These are phyloP conservation scores for Carassius gibelio DNA, from an alignment of 2,113 vertebrate species.

Conservation along the genomic window DNA sequence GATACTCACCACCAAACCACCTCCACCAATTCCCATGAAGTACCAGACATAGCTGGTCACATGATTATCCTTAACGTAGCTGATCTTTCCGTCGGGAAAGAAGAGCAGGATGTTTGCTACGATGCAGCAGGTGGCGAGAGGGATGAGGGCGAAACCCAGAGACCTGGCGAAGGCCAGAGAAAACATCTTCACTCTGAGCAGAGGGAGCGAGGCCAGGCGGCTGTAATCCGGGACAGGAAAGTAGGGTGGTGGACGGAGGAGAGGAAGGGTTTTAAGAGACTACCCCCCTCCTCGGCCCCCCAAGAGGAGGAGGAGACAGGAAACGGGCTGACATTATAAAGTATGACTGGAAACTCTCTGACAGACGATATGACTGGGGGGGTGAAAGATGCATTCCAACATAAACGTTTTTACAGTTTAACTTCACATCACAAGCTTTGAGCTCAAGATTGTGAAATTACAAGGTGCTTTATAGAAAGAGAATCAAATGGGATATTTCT, in stretches of 20 bases:
- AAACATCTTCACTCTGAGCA: slow-evolving; percentile 75
- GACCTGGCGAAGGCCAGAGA: slow-evolving; percentile 78
- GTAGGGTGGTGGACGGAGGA: slow-evolving; percentile 39
- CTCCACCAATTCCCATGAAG: slow-evolving; percentile 87
- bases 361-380: no score
- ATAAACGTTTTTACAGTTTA: no score
- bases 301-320: slow-evolving; percentile 42
- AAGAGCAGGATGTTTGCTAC: slow-evolving; percentile 85
- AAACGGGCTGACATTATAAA: slow-evolving; percentile 12
- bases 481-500: no score
- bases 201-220: slow-evolving; percentile 9
- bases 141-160: slow-evolving; percentile 79
- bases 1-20: slow-evolving; percentile 87
- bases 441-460: no score
- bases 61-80: slow-evolving; percentile 70
- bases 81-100: slow-evolving; percentile 84
- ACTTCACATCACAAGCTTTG: no score
- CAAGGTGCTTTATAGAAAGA: no score
- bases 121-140: slow-evolving; percentile 82
- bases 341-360: slow-evolving; percentile 33
- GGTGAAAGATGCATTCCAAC: no score
- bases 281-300: slow-evolving; percentile 30
- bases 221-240: slow-evolving; percentile 56
- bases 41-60: slow-evolving; percentile 82
- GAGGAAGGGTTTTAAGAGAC: slow-evolving; percentile 53